Evolutionary conservation across 2,888 invertebrate genomes (phyloP).

Genomic region (Ichneumoninae sp.): DNA sequence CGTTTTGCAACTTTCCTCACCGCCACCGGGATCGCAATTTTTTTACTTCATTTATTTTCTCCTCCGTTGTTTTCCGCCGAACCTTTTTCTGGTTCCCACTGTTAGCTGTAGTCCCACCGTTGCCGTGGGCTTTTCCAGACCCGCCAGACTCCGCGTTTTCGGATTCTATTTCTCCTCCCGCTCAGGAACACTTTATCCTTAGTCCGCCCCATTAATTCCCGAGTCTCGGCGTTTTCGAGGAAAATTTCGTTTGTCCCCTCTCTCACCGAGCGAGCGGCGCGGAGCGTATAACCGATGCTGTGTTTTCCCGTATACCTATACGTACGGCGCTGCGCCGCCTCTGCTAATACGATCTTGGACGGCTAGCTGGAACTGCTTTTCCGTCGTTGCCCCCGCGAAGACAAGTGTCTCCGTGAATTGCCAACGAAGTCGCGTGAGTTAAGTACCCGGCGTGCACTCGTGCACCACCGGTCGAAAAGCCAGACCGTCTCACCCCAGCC

Average conservation of each 20-base stretch:
- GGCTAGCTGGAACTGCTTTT: slow-evolving; percentile 26
- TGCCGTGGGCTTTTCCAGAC: neutral
- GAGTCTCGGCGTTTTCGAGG: slow-evolving; percentile 63
- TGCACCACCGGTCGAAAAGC: slow-evolving; percentile 31
- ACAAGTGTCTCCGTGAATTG: slow-evolving; percentile 44
- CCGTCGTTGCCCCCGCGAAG: neutral
- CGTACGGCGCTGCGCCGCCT: neutral
- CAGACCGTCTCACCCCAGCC: slow-evolving; percentile 7
- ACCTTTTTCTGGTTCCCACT: neutral
- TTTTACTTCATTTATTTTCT: neutral
- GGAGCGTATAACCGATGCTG: neutral
- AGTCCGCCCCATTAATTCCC: slow-evolving; percentile 66
- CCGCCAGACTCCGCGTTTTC: slow-evolving; percentile 49
- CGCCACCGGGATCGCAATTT: neutral
- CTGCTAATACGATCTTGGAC: slow-evolving; percentile 28
- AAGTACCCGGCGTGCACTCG: slow-evolving; percentile 12
- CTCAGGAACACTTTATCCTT: slow-evolving; percentile 65
- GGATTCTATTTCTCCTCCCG: slow-evolving; percentile 54
- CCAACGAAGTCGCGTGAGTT: slow-evolving; percentile 35
- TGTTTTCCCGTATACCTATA: slow-evolving; percentile 16
- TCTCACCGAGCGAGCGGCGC: slow-evolving; percentile 14
- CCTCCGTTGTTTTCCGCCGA: slow-evolving; percentile 13
- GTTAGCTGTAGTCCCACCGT: neutral
- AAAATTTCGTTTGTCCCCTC: slow-evolving; percentile 61
- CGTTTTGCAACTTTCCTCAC: neutral